Evolutionary conservation across 2,888 invertebrate genomes (phyloP).

Genomic region (Ochropacha duplaris): DNA sequence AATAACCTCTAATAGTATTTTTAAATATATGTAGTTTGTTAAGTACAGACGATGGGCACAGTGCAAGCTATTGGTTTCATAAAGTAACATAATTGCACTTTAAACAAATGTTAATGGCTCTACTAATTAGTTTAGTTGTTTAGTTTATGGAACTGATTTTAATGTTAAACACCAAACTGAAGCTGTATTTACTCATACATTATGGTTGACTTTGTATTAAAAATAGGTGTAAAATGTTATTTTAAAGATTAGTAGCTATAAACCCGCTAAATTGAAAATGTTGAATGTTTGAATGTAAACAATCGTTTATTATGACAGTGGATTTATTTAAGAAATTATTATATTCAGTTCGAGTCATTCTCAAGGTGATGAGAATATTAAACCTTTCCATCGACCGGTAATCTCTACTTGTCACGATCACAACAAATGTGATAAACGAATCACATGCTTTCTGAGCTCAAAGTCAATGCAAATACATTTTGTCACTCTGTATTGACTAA

Average conservation of each 20-base stretch:
- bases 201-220: neutral
- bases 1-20: neutral
- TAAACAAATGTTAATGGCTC: conserved; percentile 6
- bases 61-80: neutral
- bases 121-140: conserved; percentile 4
- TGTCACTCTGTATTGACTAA: conserved; percentile 3
- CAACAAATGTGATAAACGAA: conserved; percentile 59
- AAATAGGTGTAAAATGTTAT: neutral
- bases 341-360: conserved; percentile 26
- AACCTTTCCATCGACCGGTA: conserved; percentile 43
- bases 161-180: neutral
- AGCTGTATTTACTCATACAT: neutral
- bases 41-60: neutral
- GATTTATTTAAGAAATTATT: conserved; percentile 13
- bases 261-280: neutral
- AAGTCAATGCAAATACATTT: conserved; percentile 10
- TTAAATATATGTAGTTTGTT: neutral
- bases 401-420: conserved; percentile 67
- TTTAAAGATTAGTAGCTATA: neutral
- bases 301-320: neutral
- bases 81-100: conserved; percentile 7
- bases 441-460: conserved; percentile 55
- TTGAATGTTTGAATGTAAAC: neutral
- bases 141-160: conserved; percentile 1
- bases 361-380: conserved; percentile 35